Evolutionary conservation across 2,797 vertebrate genomes (phyloP).

Genomic region (Melanogrammus aeglefinus): DNA sequence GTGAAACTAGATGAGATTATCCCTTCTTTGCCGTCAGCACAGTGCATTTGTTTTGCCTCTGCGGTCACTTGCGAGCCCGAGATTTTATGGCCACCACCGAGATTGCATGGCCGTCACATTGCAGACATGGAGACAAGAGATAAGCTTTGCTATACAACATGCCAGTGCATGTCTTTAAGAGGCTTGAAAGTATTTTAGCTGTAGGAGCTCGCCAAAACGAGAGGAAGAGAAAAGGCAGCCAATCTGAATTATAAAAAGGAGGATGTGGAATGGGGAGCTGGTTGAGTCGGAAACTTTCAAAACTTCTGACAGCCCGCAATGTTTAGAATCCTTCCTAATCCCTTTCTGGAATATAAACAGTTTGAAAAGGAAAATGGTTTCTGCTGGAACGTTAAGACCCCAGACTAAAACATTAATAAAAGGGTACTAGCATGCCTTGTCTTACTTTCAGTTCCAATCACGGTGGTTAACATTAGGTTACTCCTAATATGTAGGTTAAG

Average conservation of each 20-base stretch:
- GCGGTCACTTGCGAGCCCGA: neutral
- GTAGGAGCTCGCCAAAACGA: neutral
- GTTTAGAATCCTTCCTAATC: slow-evolving; percentile 20
- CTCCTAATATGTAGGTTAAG: neutral
- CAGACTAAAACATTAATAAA: neutral
- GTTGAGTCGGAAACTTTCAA: slow-evolving; percentile 35
- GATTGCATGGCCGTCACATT: neutral
- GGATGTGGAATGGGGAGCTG: neutral
- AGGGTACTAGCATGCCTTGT: neutral
- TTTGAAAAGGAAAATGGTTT: slow-evolving; percentile 6
- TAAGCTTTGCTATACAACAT: slow-evolving; percentile 37
- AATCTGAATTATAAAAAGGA: neutral
- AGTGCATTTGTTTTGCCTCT: neutral
- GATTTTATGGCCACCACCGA: neutral
- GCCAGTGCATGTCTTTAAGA: slow-evolving; percentile 32
- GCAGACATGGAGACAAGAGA: slow-evolving; percentile 21
- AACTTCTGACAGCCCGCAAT: slow-evolving; percentile 9
- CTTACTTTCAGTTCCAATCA: neutral
- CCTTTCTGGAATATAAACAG: slow-evolving; percentile 26
- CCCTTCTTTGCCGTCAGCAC: neutral
- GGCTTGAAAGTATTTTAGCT: slow-evolving; percentile 14
- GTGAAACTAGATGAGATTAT: neutral
- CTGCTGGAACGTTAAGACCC: neutral
- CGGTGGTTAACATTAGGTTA: neutral
- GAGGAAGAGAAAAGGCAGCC: slow-evolving; percentile 8